Evolutionary conservation across 2,888 invertebrate species (phyloP), one percentile per base, ranked within the genome.

Genomic region (Zygogramma bicolorata): DNA sequence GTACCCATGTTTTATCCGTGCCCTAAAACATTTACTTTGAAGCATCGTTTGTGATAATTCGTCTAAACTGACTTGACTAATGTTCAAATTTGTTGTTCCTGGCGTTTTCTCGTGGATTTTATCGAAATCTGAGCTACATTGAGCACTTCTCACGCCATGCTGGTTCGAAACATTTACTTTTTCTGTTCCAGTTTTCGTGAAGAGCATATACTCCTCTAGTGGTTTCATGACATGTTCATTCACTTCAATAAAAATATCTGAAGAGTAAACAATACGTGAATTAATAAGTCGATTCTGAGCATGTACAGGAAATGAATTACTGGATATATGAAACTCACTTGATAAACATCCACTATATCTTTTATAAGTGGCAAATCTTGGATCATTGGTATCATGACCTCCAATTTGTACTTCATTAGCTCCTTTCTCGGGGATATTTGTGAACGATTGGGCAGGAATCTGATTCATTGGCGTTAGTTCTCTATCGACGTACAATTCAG

Each of bases 161-260:
- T 95, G 93, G 84, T 95, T 95, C 10, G 95, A 94, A n/a, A 95
- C 95, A 70, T 95, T 93, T 22, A 96, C 94, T 78, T 94, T 94
- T 84, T 95, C 94, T 22, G 94, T 92, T 67, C 93, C 94, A 13
- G 93, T 92, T 80, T 94, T 94, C 3, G 95, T 95, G 85, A 95
- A 96, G n/a, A 95, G 87, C 95, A 96, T 96, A 86, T 96, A 96
- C 83, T 96, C 96, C 86, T 96, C 96, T 60, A 97, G 86, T 0
- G 97, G 96, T 82, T 95, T 95, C 94, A 97, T 95, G 91, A 95
- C 93, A 77, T 93, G 90, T 72, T 92, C 92, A 84, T 96, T 95
- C 72, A 97, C 93, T 87, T 94, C 93, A 73, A 97, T 92, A 77
- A 95, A 93, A 59, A 97, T 94, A 86, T 97, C 96, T 96, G 86